Evolutionary conservation across 2,888 invertebrate genomes (phyloP), one percentile per base, ranked within the genome.

Genomic region (Leptothorax acervorum): DNA sequence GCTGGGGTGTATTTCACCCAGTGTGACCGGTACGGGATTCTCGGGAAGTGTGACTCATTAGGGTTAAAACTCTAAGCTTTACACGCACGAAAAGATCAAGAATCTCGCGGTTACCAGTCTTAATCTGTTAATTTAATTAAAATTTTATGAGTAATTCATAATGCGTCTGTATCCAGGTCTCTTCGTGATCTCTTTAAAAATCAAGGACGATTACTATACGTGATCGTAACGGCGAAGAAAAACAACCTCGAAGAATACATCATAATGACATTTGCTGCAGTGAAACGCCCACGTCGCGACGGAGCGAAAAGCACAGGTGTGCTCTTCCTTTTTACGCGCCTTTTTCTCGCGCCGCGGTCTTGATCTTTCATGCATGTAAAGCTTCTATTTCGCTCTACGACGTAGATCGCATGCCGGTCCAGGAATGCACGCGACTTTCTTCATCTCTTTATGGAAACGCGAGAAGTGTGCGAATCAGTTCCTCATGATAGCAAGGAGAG

Each of bases 381-480:
- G 63, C 76, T 42, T 83, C 28, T 63, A 82, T 81, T 87, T 83
- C 60, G 82, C 76, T 85, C 84, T 83, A 65, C 65, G 65, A 65
- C 73, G 65, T 76, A 75, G 87, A 86, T 82, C 84, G 85, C 87
- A 84, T 6, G 71, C 86, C 86, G 87, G 85, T 84, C 85, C 83
- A 89, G 87, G 91, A 91, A 92, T 91, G 91, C 90, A 53, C 70
- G 90, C 87, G 89, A 93, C 93, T 93, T 93, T 93, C 93, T 92
- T 93, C 91, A 83, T 89, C 92, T 92, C 90, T 93, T 93, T 93
- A 94, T 93, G 93, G 94, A 93, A 93, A 93, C 89, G 92, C 92
- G 92, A 92, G 92, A 93, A 93, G 90, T 92, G 92, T 92, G 93
- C 92, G 92, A 93, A 92, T 92, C 89, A 88, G 89, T 90, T 88